Base-by-base conservation (phyloP, 2,888 invertebrate genomes). In the Ophioninae sp. region DNA sequence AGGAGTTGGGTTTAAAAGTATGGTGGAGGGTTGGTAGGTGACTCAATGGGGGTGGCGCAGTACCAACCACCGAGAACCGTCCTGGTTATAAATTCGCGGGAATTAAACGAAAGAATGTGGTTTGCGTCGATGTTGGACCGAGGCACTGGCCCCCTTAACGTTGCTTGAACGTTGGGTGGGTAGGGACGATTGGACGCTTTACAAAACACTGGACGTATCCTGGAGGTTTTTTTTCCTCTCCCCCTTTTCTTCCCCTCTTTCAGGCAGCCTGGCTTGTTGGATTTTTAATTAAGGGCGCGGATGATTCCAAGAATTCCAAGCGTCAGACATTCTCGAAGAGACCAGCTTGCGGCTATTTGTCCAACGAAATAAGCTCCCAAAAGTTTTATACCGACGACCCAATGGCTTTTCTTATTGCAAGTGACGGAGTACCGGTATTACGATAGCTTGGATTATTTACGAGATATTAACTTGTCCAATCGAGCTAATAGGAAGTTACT, bases 21-120 rank as follows among this genome's bases (percentile, higher is more conserved):
- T 79, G 73, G 70, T 37, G 39, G 57, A 59, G 65, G 56, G 57
- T 57, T 65, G 56, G 65, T 62, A 76, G 75, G 70, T 61, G 41
- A 59, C 57, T n/a, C 57, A 23, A 41, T 30, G 39, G 23, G 30
- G 44, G 21, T 62, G 70, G 79, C 68, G 69, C 39, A 62, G 68
- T 81, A 79, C 76, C 81, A 69, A 84, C 81, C 81, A 82, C 81
- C 50, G 69, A 64, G 72, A 76, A 84, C 81, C 70, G 41, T 76
- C 81, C 8, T 64, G 84, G 81, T 81, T 92, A 92, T 93, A 93
- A 93, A 93, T 93, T 92, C 91, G 90, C 91, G 90, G 92, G 92
- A 93, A 92, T 93, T 93, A 93, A 93, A 93, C 92, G 92, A 91
- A 93, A 92, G 93, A 92, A 93, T 93, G 93, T 89, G 92, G 92